A percentile compares a stretch with the other conserved stretches of the same genome.
phyloP scores from a whole-genome alignment of 2,113 vertebrate species.

The Cynopterus brachyotis region DNA sequence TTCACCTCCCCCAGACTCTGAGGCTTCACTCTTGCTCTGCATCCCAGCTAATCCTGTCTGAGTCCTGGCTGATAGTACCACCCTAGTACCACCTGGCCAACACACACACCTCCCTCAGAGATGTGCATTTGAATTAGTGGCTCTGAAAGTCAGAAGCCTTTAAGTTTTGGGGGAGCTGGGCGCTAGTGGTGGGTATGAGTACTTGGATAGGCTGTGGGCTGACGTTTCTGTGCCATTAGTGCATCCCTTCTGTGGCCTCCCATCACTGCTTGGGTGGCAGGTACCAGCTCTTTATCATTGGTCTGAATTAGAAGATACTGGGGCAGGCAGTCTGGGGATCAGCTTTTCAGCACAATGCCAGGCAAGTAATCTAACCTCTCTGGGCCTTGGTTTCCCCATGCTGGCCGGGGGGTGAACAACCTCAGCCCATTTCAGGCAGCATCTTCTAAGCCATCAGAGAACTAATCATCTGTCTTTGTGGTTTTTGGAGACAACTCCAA shows the following conservation, averaged over 20 bases:
- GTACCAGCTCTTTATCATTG: background rate
- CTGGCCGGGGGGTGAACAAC: background rate
- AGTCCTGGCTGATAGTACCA: background rate
- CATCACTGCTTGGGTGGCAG: accelerated
- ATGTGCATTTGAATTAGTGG: background rate
- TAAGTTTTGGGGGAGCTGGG: background rate
- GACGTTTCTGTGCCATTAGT: background rate
- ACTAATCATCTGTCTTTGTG: background rate
- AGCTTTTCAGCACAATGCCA: background rate
- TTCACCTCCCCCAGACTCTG: no score
- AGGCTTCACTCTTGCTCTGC: background rate
- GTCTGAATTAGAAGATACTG: background rate
- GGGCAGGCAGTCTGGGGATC: background rate
- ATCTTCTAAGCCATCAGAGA: background rate
- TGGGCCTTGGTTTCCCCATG: background rate
- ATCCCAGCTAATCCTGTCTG: background rate
- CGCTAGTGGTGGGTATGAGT: background rate
- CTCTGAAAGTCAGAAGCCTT: background rate
- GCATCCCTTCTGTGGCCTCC: background rate
- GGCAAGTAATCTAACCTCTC: background rate
- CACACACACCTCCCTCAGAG: accelerated
- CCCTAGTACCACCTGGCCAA: background rate
- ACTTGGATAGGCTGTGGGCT: background rate
- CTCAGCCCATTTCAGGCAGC: background rate
- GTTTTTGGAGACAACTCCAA: background rate